Evolutionary conservation across 2,113 vertebrate genomes (phyloP), one percentile per base, ranked within the genome.

Genomic region (Anser cygnoides): DNA sequence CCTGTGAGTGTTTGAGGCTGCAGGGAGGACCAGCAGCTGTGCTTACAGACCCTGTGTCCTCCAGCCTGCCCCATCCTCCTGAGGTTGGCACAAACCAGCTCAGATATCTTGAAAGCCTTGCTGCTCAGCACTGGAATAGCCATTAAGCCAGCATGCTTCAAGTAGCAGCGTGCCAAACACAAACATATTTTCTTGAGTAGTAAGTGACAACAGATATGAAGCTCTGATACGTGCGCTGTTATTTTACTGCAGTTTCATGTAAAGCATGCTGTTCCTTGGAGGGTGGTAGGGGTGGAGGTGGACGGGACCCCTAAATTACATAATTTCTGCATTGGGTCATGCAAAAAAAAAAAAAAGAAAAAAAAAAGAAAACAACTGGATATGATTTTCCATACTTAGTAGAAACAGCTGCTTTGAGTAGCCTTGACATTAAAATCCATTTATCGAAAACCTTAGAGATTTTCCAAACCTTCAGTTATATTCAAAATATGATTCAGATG

Each of bases 341-440:
- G 72, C 49, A 81, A 72, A 80, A 95, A 63, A 46, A 66, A 59
- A 55, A 16, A 39, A 83, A 49, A 55, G 10, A 49, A 93, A 58
- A n/a, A 55, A 63, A 49, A 55, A 13, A 39, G 77, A 39, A 55
- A 16, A 49, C 86, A 72, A 59, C 50, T 88, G 90, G 79, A 89
- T 92, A 37, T 62, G 76, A 89, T 96, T 96, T 93, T 93, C 41
- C 52, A 67, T 73, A 63, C 46, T 93, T 94, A 88, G 85, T 63
- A 89, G 92, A 91, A 97, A 96, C 92, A 97, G 93, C 91, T 97
- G 97, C 87, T 92, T 89, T 11, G 87, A 96, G 86, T 93, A 97
- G 92, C 76, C 94, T 90, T 93, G 94, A 95, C 95, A 93, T 96
- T 96, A 90, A 97, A 96, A 84, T 91, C 62, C 79, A 90, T 90